Evolutionary conservation across 2,113 vertebrate genomes (phyloP).

Genomic region (Myrmophylax atrothorax): DNA sequence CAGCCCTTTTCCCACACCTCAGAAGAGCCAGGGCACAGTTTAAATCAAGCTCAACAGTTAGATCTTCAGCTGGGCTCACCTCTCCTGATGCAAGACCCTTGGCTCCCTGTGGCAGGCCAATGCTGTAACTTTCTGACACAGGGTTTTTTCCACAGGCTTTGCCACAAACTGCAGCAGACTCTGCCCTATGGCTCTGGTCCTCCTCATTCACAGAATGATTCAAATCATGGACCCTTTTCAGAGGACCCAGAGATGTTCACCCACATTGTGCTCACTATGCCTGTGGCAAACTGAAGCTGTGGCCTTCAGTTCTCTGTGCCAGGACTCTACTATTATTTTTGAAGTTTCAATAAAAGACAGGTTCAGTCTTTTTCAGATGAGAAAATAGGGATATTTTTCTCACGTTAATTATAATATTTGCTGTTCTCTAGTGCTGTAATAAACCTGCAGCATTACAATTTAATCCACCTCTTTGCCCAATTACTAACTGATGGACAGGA

Average conservation of each 20-base stretch:
- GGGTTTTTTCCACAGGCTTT: neutral
- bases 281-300: neutral
- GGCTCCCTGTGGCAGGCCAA: neutral
- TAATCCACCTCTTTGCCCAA: neutral
- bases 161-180: neutral
- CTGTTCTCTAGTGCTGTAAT: neutral
- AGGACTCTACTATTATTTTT: neutral
- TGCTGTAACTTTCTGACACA: neutral
- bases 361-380: neutral
- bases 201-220: neutral
- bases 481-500: neutral
- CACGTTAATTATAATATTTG: neutral
- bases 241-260: neutral
- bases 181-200: neutral
- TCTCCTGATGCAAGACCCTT: neutral
- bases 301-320: neutral
- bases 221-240: neutral
- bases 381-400: neutral
- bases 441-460: neutral
- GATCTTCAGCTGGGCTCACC: neutral
- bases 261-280: accelerated
- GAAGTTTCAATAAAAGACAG: neutral
- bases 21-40: neutral
- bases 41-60: neutral
- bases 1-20: neutral